phyloP scores from a whole-genome alignment of 2,888 invertebrate species.

The Helobdella robusta region DNA sequence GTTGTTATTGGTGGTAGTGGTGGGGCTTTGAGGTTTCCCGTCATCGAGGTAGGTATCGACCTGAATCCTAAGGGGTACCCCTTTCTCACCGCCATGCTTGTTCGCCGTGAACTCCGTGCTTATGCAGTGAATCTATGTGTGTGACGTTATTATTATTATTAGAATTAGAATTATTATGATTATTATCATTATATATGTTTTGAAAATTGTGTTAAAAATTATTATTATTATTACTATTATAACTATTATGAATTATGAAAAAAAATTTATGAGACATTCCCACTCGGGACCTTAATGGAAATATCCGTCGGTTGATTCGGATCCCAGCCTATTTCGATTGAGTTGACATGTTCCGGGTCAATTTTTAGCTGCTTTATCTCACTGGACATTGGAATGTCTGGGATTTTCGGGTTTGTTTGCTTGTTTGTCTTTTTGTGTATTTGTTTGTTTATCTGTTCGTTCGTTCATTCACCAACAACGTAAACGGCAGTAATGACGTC shows the following conservation, averaged over 20 bases:
- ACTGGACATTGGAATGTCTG: slow-evolving; percentile 84
- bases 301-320: slow-evolving; percentile 89
- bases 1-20: background rate
- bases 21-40: slow-evolving; percentile 50
- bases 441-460: no score
- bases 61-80: slow-evolving; percentile 88
- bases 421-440: no score
- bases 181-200: background rate
- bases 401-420: no score
- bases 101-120: slow-evolving; percentile 95
- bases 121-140: slow-evolving; percentile 64
- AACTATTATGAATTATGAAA: background rate
- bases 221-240: background rate
- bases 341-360: slow-evolving; percentile 62
- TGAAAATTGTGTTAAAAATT: background rate
- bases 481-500: no score
- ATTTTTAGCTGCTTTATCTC: slow-evolving; percentile 75
- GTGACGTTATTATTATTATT: no score
- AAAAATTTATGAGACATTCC: background rate
- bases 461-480: no score
- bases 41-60: slow-evolving; percentile 58
- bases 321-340: slow-evolving; percentile 84
- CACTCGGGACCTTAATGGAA: slow-evolving; percentile 59
- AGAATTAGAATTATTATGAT: no score
- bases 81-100: slow-evolving; percentile 95